A percentile compares a stretch with the other conserved stretches of the same genome.
Evolutionary conservation across 2,113 vertebrate genomes (phyloP).

Genomic region (Poeciliopsis turrubarensis): DNA sequence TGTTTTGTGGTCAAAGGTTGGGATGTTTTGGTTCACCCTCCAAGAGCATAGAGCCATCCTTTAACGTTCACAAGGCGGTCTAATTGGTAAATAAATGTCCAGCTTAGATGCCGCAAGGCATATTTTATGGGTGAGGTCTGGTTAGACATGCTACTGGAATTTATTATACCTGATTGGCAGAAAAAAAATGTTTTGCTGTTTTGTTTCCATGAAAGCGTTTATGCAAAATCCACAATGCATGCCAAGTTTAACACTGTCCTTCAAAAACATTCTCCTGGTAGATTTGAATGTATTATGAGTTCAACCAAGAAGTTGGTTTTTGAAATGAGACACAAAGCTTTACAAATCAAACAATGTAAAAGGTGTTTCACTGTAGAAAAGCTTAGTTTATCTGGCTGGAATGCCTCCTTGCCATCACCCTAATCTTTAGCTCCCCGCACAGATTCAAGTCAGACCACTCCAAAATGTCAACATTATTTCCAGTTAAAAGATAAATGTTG

Average conservation of each 20-base stretch:
- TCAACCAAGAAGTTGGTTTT: not conserved
- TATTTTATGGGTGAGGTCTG: not conserved
- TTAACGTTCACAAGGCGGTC: slow-evolving; percentile 42
- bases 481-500: not conserved
- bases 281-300: not conserved
- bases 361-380: not conserved
- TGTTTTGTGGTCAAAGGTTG: slow-evolving; percentile 56
- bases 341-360: not conserved
- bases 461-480: no score
- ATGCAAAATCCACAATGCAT: not conserved
- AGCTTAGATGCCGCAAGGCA: not conserved
- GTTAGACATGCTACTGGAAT: not conserved
- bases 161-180: not conserved
- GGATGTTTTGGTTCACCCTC: slow-evolving; percentile 14
- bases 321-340: not conserved
- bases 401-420: not conserved
- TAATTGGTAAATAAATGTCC: slow-evolving; percentile 30
- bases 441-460: not conserved
- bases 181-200: not conserved
- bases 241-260: no score
- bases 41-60: slow-evolving; percentile 31
- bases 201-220: not conserved
- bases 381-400: not conserved
- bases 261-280: not conserved
- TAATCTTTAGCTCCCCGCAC: not conserved